These are phyloP conservation scores for Cyphomyrus plagiostoma DNA, from an alignment of 2,113 vertebrate genomes.

Conservation along the genomic window DNA sequence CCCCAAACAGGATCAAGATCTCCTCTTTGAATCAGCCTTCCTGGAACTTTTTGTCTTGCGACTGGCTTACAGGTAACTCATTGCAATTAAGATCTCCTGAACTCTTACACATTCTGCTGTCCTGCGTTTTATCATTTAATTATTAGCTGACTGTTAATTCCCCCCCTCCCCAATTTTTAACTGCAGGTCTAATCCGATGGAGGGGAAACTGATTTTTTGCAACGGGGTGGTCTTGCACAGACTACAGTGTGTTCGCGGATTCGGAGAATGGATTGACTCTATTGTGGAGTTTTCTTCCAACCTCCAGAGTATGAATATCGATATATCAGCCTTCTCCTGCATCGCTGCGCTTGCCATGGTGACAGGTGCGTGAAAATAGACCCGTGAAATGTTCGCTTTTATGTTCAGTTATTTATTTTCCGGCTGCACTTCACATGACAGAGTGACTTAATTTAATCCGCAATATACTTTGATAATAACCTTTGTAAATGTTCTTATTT, in stretches of 20 bases:
- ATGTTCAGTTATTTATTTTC: neutral
- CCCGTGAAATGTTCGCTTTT: neutral
- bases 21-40: slow-evolving; percentile 96
- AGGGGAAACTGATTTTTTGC: slow-evolving; percentile 99
- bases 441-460: neutral
- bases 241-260: slow-evolving; percentile 95
- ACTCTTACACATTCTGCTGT: slow-evolving; percentile 66
- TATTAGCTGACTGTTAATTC: slow-evolving; percentile 77
- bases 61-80: slow-evolving; percentile 83
- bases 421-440: neutral
- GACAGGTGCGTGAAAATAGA: slow-evolving; percentile 68
- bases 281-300: slow-evolving; percentile 98
- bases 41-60: slow-evolving; percentile 94
- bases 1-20: slow-evolving; percentile 86
- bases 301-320: slow-evolving; percentile 95
- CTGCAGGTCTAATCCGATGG: slow-evolving; percentile 93
- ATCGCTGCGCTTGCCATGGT: slow-evolving; percentile 98
- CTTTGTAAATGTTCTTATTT: slow-evolving; percentile 33
- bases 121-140: slow-evolving; percentile 73
- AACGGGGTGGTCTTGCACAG: slow-evolving; percentile 95
- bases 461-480: slow-evolving; percentile 17
- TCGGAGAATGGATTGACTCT: slow-evolving; percentile 97
- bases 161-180: slow-evolving; percentile 49
- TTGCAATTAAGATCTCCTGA: slow-evolving; percentile 24
- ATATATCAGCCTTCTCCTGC: slow-evolving; percentile 97